phyloP scores from a whole-genome alignment of 2,888 invertebrate genomes.

The Spilarctia lutea region DNA sequence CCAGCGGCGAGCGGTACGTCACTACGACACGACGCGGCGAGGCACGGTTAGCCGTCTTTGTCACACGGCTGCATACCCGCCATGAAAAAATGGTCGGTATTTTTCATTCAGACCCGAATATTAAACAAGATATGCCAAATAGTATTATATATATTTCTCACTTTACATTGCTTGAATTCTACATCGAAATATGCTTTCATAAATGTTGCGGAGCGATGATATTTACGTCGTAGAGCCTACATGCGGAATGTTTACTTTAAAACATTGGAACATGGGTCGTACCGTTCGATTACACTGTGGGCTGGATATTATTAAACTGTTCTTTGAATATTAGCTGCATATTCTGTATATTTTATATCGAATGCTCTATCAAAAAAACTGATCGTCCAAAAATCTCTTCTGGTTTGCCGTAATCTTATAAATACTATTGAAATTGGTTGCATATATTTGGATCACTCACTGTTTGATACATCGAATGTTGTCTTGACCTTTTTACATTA shows the following conservation, averaged over 20 bases:
- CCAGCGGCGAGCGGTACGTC: conserved; percentile 50
- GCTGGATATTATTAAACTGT: not conserved
- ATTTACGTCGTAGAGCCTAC: conserved; percentile 2
- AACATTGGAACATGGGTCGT: not conserved
- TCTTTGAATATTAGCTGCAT: not conserved
- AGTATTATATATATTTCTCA: conserved; percentile 57
- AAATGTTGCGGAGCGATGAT: conserved; percentile 16
- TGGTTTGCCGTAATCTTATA: not conserved
- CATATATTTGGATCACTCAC: not conserved
- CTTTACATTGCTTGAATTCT: conserved; percentile 25
- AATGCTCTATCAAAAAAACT: not conserved
- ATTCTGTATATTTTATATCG: not conserved
- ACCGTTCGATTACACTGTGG: not conserved
- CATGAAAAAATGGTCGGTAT: conserved; percentile 54
- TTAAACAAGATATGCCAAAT: conserved; percentile 49
- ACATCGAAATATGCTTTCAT: conserved; percentile 11
- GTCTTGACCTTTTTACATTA: no score
- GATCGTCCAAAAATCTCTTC: not conserved
- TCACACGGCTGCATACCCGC: conserved; percentile 35
- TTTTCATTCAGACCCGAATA: conserved; percentile 59
- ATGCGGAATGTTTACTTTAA: not conserved
- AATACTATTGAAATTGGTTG: not conserved
- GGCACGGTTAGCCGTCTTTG: conserved; percentile 25
- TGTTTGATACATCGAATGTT: not conserved
- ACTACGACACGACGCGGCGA: conserved; percentile 7